These are phyloP conservation scores for Dryas iulia DNA, from an alignment of 1,140 invertebrate species.

Conservation along the genomic window DNA sequence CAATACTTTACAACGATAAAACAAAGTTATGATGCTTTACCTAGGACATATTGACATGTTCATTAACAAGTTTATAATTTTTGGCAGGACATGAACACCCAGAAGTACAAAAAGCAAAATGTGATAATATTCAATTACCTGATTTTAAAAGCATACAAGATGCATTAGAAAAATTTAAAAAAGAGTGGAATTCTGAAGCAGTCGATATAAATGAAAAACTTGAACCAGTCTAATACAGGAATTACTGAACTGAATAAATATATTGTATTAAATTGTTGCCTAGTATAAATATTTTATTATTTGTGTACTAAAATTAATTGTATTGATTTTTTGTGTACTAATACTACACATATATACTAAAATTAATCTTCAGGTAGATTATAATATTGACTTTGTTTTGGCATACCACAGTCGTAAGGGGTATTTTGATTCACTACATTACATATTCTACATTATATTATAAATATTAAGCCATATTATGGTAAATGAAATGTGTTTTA, in stretches of 20 bases:
- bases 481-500: too few species aligned
- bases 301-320: not conserved
- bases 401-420: too few species aligned
- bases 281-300: not conserved
- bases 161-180: conserved; percentile 56
- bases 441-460: too few species aligned
- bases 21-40: too few species aligned
- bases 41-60: not conserved
- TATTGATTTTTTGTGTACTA: too few species aligned
- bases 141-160: conserved; percentile 56
- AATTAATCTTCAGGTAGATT: too few species aligned
- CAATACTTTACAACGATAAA: too few species aligned
- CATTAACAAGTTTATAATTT: conserved; percentile 4
- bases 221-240: not conserved
- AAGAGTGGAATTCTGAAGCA: conserved; percentile 34
- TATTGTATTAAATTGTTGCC: too few species aligned
- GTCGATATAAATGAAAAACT: not conserved
- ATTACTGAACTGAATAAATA: not conserved
- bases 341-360: too few species aligned
- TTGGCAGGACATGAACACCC: conserved; percentile 40
- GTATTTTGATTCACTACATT: too few species aligned
- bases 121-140: conserved; percentile 41
- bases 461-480: too few species aligned
- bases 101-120: conserved; percentile 26
- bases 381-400: too few species aligned